Evolutionary conservation across 35 echinoderm and acorn worm species (phyloP).

Genomic region (Ptychodera flava): DNA sequence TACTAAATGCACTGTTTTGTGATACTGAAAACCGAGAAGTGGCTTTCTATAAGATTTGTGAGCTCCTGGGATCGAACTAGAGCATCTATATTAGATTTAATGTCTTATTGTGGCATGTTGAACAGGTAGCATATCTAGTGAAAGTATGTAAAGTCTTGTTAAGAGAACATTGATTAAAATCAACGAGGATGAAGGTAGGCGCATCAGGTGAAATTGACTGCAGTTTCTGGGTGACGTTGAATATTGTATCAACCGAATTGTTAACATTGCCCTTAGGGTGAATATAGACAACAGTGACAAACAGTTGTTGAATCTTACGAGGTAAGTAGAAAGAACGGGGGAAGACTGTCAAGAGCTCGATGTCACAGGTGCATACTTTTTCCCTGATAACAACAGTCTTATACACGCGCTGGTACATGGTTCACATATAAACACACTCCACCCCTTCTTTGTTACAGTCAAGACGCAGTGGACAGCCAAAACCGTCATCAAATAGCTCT

Average conservation of each 20-base stretch:
- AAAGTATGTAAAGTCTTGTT: neutral
- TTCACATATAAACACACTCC: constrained; percentile 42
- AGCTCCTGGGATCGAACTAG: neutral
- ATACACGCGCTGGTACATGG: constrained; percentile 37
- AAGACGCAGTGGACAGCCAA: constrained; percentile 6
- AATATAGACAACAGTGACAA: constrained; percentile 8
- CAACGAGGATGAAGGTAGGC: constrained; percentile 25
- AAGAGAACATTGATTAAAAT: constrained; percentile 35
- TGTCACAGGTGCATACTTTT: constrained; percentile 29
- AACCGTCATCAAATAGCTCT: neutral
- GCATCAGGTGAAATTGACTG: constrained; percentile 16
- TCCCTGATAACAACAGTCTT: constrained; percentile 19
- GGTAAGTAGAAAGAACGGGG: constrained; percentile 41
- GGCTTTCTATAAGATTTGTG: neutral
- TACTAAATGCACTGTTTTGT: constrained; percentile 20
- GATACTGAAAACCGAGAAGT: neutral
- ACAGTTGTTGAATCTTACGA: constrained; percentile 37
- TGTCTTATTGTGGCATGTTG: neutral
- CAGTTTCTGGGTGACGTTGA: neutral
- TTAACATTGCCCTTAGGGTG: neutral
- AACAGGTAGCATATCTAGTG: neutral
- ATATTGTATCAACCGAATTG: neutral
- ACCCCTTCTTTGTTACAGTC: constrained; percentile 34
- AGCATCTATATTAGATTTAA: constrained; percentile 3
- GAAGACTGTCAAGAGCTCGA: constrained; percentile 39